Percentiles rank a stretch among this genome's conserved stretches.
Evolutionary conservation across 2,888 invertebrate species (phyloP).

Genomic region (Protonemura montana): DNA sequence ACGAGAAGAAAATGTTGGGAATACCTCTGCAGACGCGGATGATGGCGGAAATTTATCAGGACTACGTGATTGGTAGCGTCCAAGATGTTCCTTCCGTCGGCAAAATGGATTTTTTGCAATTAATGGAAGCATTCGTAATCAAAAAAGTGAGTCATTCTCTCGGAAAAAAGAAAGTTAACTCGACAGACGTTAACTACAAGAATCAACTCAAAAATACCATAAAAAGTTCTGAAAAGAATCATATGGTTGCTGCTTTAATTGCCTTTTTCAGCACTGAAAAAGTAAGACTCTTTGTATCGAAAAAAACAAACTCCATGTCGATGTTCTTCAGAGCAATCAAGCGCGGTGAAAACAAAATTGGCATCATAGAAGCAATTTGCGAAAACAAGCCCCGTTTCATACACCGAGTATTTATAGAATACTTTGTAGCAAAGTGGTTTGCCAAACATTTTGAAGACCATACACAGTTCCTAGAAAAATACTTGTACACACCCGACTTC

Average conservation of each 20-base stretch:
- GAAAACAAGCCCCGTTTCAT: constrained; percentile 41
- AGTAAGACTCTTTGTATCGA: background rate
- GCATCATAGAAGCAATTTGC: constrained; percentile 29
- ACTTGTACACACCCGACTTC: background rate
- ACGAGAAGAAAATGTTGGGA: background rate
- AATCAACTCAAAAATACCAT: background rate
- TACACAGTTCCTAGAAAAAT: background rate
- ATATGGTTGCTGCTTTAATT: background rate
- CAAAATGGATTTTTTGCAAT: background rate
- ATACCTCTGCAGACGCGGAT: background rate
- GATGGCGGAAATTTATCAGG: background rate
- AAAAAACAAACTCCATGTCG: background rate
- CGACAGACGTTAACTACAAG: background rate
- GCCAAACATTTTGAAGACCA: constrained; percentile 25
- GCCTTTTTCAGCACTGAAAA: background rate
- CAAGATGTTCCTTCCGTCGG: background rate
- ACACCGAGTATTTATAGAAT: constrained; percentile 46
- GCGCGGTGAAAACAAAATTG: constrained; percentile 39
- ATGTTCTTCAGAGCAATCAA: constrained; percentile 8
- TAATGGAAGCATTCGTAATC: background rate
- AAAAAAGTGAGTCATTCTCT: background rate
- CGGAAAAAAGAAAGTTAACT: background rate
- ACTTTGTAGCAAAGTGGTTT: constrained; percentile 45
- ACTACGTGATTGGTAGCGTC: background rate
- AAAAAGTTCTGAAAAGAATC: background rate